phyloP scores from a whole-genome alignment of 2,797 vertebrate species.

The Rhyacichthys aspro region DNA sequence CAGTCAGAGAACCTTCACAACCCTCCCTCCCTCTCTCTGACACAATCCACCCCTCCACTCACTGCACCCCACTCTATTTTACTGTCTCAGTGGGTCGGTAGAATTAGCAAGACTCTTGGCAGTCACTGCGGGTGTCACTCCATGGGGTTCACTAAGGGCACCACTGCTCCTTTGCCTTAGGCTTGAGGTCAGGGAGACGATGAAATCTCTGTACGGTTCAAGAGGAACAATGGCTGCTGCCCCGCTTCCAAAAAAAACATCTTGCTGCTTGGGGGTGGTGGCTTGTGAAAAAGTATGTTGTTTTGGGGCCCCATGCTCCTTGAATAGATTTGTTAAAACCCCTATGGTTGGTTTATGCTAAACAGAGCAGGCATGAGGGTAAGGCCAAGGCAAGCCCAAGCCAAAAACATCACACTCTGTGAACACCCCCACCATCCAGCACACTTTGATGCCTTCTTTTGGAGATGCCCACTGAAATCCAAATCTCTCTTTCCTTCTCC shows the following conservation, averaged over 20 bases:
- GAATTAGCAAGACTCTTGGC: slow-evolving; percentile 74
- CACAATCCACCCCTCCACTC: slow-evolving; percentile 48
- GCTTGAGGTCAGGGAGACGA: slow-evolving; percentile 73
- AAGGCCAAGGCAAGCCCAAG: slow-evolving; percentile 81
- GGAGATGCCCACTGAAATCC: slow-evolving; percentile 87
- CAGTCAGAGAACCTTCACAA: slow-evolving; percentile 61
- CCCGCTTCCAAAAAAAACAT: slow-evolving; percentile 66
- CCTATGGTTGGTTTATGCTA: slow-evolving; percentile 90
- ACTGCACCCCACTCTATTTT: slow-evolving; percentile 65
- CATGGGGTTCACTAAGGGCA: slow-evolving; percentile 77
- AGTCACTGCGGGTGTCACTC: slow-evolving; percentile 80
- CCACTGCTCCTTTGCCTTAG: slow-evolving; percentile 62
- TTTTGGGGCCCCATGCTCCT: slow-evolving; percentile 80
- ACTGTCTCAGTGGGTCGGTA: slow-evolving; percentile 70
- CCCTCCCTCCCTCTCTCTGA: slow-evolving; percentile 50
- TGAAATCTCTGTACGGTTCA: slow-evolving; percentile 81
- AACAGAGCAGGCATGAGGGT: slow-evolving; percentile 83
- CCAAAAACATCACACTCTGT: slow-evolving; percentile 84
- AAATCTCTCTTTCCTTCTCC: slow-evolving; percentile 71
- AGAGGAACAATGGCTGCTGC: slow-evolving; percentile 81
- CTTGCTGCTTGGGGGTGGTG: slow-evolving; percentile 83
- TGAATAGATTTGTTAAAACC: slow-evolving; percentile 98
- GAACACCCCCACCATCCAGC: slow-evolving; percentile 60
- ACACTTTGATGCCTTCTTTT: slow-evolving; percentile 83
- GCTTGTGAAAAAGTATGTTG: slow-evolving; percentile 86